These are phyloP conservation scores for Lycaon pictus DNA, from an alignment of 2,113 vertebrate genomes.

Conservation along the genomic window DNA sequence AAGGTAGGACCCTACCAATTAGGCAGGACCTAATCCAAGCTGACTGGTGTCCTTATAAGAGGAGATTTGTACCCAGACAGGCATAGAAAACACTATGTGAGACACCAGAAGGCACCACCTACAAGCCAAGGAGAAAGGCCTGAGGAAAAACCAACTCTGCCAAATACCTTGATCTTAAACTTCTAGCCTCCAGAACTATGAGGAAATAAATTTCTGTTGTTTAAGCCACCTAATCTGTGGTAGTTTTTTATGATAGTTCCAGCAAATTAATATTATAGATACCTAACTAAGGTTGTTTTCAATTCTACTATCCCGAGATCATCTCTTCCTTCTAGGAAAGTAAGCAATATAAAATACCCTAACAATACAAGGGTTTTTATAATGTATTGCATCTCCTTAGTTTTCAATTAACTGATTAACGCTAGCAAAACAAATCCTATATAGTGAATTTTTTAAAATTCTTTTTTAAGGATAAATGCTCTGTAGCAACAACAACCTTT, in stretches of 20 bases:
- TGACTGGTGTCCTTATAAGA: constrained; percentile 5
- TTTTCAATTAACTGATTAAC: neutral
- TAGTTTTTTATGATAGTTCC: neutral
- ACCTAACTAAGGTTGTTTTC: neutral
- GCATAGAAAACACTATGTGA: neutral
- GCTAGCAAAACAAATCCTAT: neutral
- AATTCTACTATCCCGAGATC: neutral
- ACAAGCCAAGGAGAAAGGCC: neutral
- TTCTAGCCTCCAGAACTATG: neutral
- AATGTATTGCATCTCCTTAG: neutral
- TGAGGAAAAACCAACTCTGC: neutral
- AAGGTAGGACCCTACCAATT: neutral
- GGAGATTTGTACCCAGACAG: neutral
- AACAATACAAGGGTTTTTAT: neutral
- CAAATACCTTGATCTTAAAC: neutral
- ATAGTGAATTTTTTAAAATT: neutral
- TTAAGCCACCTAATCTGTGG: neutral
- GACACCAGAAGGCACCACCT: neutral
- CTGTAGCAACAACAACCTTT: neutral
- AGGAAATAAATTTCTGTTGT: neutral
- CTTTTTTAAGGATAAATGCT: neutral
- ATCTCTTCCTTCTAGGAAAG: neutral
- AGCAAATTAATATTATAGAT: neutral
- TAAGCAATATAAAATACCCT: constrained; percentile 1
- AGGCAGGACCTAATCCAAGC: neutral